Evolutionary conservation across 2,888 invertebrate genomes (phyloP).

Genomic region (Iselma pallidipennis): DNA sequence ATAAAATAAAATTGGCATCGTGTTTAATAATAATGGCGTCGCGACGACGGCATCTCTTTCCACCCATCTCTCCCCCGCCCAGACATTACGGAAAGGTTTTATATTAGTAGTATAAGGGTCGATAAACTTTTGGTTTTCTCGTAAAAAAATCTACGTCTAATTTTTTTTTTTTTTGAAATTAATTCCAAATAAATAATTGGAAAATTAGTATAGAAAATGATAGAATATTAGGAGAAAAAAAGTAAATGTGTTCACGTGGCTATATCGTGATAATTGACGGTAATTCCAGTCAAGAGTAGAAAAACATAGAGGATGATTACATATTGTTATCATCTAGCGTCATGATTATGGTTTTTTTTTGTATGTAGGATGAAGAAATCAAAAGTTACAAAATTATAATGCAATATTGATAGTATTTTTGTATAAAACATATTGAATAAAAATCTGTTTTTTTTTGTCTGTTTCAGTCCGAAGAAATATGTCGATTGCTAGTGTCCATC

Average conservation of each 20-base stretch:
- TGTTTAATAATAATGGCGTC: background rate
- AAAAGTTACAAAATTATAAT: too few relatives aligned
- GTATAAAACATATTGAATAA: too few relatives aligned
- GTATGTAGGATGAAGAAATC: background rate
- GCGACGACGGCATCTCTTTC: background rate
- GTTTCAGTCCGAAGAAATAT: slow-evolving; percentile 58
- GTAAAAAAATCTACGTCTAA: too few relatives aligned
- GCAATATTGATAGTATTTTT: too few relatives aligned
- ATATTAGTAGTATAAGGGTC: background rate
- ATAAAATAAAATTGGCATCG: too few relatives aligned
- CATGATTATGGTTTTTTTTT: background rate
- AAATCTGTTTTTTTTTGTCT: slow-evolving; percentile 38
- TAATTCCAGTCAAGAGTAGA: background rate
- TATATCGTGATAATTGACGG: background rate
- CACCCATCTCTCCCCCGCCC: background rate
- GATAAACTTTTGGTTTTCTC: background rate
- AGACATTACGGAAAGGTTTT: background rate
- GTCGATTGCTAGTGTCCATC: slow-evolving; percentile 62
- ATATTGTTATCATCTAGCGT: background rate
- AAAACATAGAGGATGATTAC: background rate
- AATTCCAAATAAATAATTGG: too few relatives aligned
- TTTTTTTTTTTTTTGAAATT: too few relatives aligned
- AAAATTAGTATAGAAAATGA: too few relatives aligned
- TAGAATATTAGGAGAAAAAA: background rate
- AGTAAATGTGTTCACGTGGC: background rate